Evolutionary conservation across 2,797 vertebrate genomes (phyloP).

Genomic region (Hydrolagus colliei): DNA sequence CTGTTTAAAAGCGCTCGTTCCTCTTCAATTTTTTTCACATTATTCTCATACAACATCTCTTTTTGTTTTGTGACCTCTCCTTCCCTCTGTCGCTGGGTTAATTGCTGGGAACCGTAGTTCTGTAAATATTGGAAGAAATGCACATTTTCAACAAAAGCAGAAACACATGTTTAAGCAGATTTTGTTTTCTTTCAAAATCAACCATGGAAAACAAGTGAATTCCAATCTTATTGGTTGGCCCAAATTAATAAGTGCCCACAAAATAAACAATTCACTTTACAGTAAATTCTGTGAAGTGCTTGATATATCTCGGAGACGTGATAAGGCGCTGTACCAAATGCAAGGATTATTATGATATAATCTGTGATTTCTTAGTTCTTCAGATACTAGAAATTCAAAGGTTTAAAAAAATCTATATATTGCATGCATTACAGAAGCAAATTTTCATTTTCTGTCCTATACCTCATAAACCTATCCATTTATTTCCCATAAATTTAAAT

Average conservation of each 20-base stretch:
- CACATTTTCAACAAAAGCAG: not conserved
- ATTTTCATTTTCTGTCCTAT: too few species aligned
- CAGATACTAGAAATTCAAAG: not conserved
- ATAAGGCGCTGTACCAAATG: too few species aligned
- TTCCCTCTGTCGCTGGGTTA: slow-evolving; percentile 45
- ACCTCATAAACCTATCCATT: too few species aligned
- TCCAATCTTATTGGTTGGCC: too few species aligned
- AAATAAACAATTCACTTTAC: too few species aligned
- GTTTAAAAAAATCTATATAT: not conserved
- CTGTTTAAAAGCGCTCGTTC: slow-evolving; percentile 48
- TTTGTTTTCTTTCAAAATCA: not conserved
- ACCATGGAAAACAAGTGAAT: not conserved
- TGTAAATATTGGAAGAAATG: not conserved
- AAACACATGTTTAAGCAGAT: too few species aligned
- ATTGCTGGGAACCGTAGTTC: slow-evolving; percentile 43
- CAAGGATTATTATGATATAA: not conserved
- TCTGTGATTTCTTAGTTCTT: not conserved
- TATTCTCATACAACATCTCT: slow-evolving; percentile 51
- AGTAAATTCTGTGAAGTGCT: too few species aligned
- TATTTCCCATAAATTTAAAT: not conserved
- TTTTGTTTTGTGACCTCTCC: slow-evolving; percentile 41
- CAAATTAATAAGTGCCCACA: too few species aligned
- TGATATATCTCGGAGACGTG: too few species aligned
- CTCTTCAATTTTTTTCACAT: slow-evolving; percentile 41
- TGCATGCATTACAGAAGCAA: too few species aligned